These are phyloP conservation scores for Micronycteris hirsuta DNA, from an alignment of 2,113 vertebrate genomes.

Conservation along the genomic window DNA sequence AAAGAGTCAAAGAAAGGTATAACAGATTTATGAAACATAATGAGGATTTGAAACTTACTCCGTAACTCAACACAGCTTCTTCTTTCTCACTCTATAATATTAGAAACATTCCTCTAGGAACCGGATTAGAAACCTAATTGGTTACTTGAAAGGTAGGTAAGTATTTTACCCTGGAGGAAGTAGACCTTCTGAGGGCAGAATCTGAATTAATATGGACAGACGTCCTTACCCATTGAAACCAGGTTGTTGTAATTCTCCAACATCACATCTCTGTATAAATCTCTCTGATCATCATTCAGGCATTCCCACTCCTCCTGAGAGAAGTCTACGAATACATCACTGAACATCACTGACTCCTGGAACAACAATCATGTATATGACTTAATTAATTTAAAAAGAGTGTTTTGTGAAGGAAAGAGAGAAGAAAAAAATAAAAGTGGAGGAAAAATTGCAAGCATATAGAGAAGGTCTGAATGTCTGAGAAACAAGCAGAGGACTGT, in stretches of 20 bases:
- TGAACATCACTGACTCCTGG: slow-evolving; percentile 68
- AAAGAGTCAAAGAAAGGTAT: slow-evolving; percentile 6
- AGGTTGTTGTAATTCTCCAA: slow-evolving; percentile 71
- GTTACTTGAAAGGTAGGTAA: background rate
- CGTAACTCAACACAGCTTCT: background rate
- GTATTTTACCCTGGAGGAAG: background rate
- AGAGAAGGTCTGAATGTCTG: background rate
- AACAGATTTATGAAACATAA: background rate
- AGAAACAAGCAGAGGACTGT: background rate
- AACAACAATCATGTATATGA: slow-evolving; percentile 52
- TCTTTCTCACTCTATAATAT: background rate
- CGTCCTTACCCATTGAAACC: slow-evolving; percentile 66
- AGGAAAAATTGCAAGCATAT: background rate
- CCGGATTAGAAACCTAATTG: background rate
- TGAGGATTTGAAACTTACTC: background rate
- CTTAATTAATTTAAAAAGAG: slow-evolving; percentile 39
- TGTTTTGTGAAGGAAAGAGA: background rate
- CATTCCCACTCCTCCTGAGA: slow-evolving; percentile 71
- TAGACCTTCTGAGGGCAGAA: background rate
- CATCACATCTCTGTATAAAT: slow-evolving; percentile 72
- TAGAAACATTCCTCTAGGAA: background rate
- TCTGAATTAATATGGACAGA: background rate
- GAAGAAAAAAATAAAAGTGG: slow-evolving; percentile 1
- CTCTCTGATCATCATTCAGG: slow-evolving; percentile 65
- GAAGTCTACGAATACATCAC: slow-evolving; percentile 69